Evolutionary conservation across 2,888 invertebrate species (phyloP).

Genomic region (Pyrrhia umbra): DNA sequence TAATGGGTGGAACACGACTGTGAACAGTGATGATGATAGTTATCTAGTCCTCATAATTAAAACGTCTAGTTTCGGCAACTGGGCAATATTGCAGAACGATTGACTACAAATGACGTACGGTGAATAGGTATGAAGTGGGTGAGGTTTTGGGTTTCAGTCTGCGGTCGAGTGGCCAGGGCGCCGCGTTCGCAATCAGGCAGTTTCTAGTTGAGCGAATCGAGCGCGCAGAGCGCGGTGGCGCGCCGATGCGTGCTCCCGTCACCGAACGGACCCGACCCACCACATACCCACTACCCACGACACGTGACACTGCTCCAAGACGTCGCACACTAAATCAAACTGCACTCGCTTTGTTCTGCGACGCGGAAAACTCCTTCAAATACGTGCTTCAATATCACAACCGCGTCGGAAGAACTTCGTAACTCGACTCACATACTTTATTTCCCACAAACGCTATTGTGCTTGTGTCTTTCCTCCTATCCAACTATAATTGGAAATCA

Average conservation of each 20-base stretch:
- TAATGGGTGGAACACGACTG: background rate
- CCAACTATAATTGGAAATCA: slow-evolving; percentile 38
- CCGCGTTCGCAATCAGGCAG: slow-evolving; percentile 73
- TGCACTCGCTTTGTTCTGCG: slow-evolving; percentile 28
- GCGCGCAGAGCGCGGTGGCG: slow-evolving; percentile 28
- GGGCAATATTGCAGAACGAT: slow-evolving; percentile 61
- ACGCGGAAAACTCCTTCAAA: slow-evolving; percentile 18
- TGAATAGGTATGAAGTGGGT: slow-evolving; percentile 69
- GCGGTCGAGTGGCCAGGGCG: slow-evolving; percentile 81
- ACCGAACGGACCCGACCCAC: slow-evolving; percentile 35
- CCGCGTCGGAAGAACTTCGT: slow-evolving; percentile 10
- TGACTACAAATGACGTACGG: slow-evolving; percentile 64
- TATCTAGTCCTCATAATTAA: slow-evolving; percentile 1
- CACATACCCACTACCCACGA: slow-evolving; percentile 14
- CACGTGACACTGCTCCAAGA: slow-evolving; percentile 26
- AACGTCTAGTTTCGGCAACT: slow-evolving; percentile 45
- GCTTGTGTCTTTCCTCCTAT: slow-evolving; percentile 8
- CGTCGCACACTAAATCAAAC: slow-evolving; percentile 29
- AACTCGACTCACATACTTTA: slow-evolving; percentile 29
- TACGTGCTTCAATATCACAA: slow-evolving; percentile 47
- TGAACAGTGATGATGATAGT: background rate
- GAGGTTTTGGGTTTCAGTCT: slow-evolving; percentile 80
- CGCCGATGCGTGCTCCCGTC: slow-evolving; percentile 58
- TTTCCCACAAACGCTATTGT: slow-evolving; percentile 22
- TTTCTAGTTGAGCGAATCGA: slow-evolving; percentile 73